Conservation (phyloP, 1,140 invertebrate species). For the Caenorhabditis elegans region DNA sequence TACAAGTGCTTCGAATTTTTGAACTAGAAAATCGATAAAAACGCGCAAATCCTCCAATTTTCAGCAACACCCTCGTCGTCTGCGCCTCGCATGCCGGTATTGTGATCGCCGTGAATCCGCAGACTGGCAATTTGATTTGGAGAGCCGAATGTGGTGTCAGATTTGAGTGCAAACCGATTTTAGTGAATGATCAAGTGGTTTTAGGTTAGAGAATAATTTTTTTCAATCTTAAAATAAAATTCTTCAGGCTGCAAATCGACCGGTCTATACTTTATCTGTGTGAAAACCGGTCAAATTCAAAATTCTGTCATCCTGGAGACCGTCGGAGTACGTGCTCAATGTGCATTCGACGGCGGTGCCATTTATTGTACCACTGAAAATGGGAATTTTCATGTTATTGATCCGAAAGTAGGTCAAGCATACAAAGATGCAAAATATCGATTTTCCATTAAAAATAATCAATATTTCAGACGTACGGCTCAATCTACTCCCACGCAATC, state of each 20-base stretch:
- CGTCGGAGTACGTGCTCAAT: not conserved
- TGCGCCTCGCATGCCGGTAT: constrained; percentile 32
- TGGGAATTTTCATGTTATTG: not conserved
- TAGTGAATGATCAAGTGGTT: not conserved
- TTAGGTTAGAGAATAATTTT: not conserved
- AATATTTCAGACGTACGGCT: not conserved
- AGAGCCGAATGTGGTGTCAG: not conserved
- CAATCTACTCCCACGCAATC: no score
- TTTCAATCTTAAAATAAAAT: not conserved
- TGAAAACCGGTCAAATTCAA: not conserved
- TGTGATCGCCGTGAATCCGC: not conserved
- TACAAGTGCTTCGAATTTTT: no score
- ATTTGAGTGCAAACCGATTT: not conserved
- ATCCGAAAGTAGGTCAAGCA: not conserved
- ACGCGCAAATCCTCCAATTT: no score
- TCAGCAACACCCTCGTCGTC: not conserved
- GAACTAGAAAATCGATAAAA: no score
- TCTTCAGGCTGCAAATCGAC: not conserved
- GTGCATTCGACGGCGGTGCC: not conserved
- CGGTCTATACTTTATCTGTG: not conserved
- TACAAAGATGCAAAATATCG: not conserved
- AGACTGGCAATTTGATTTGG: not conserved
- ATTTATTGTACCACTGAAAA: not conserved
- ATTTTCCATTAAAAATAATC: no score
- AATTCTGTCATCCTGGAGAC: no score